These are phyloP conservation scores for Perizoma affinitatum DNA, from an alignment of 2,888 invertebrate genomes.

Conservation along the genomic window DNA sequence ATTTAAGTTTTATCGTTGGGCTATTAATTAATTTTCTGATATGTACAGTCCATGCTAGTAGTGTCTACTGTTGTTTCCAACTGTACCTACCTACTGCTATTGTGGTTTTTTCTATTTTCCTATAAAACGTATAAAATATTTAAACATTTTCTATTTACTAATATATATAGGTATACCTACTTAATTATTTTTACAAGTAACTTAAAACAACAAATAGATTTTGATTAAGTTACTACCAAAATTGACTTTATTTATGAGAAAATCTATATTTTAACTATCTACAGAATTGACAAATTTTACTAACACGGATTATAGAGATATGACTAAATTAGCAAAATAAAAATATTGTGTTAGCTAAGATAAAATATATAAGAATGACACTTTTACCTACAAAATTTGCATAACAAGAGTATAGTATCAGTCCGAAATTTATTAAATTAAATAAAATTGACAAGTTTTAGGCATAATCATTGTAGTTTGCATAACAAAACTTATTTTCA, in stretches of 20 bases:
- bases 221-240: constrained; percentile 17
- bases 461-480: constrained; percentile 36
- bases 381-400: constrained; percentile 25
- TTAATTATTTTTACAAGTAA: constrained; percentile 31
- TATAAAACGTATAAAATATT: constrained; percentile 42
- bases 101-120: constrained; percentile 30
- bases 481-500: constrained; percentile 33
- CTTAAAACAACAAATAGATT: constrained; percentile 21
- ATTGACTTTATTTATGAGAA: constrained; percentile 22
- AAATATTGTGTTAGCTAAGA: constrained; percentile 25
- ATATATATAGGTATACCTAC: constrained; percentile 15
- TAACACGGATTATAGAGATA: constrained; percentile 13
- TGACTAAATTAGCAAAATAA: constrained; percentile 15
- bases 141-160: constrained; percentile 32
- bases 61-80: constrained; percentile 21
- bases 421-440: constrained; percentile 61
- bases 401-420: constrained; percentile 67
- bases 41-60: constrained; percentile 27
- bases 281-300: constrained; percentile 26
- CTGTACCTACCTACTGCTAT: constrained; percentile 30
- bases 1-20: constrained; percentile 31
- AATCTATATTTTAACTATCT: constrained; percentile 25
- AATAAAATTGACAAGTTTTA: constrained; percentile 45
- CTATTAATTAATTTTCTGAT: constrained; percentile 19
- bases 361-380: constrained; percentile 19